Conservation (phyloP, 2,888 invertebrate genomes). For the Mythimna lalbum region DNA sequence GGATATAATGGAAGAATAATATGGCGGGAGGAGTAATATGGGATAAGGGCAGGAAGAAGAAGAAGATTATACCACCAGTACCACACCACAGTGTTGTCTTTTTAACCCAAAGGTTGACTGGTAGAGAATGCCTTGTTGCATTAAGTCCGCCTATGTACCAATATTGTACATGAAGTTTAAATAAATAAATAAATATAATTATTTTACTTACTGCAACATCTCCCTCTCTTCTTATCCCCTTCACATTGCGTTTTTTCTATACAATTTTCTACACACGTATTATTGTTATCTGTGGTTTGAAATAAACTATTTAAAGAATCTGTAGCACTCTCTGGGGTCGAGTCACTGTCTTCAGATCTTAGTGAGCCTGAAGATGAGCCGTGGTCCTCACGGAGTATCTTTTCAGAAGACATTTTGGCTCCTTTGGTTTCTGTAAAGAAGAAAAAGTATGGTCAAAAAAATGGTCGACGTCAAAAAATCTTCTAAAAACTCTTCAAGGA, state of each 20-base stretch:
- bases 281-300: conserved; percentile 59
- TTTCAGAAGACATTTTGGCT: conserved; percentile 49
- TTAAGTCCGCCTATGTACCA: too few species aligned
- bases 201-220: conserved; percentile 74
- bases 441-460: neutral
- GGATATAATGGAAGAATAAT: too few species aligned
- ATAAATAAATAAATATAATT: too few species aligned
- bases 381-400: conserved; percentile 46
- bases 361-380: conserved; percentile 45
- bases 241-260: conserved; percentile 64
- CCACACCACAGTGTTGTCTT: too few species aligned
- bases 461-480: too few species aligned
- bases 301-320: conserved; percentile 74
- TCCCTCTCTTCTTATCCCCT: conserved; percentile 56
- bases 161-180: too few species aligned
- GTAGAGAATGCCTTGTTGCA: too few species aligned
- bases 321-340: conserved; percentile 61
- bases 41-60: too few species aligned
- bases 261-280: conserved; percentile 60
- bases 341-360: conserved; percentile 62
- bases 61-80: too few species aligned
- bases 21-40: too few species aligned
- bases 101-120: too few species aligned
- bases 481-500: too few species aligned
- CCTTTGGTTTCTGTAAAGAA: conserved; percentile 48